Conservation (phyloP, 2,888 invertebrate species). For the Gryllus longicercus region DNA sequence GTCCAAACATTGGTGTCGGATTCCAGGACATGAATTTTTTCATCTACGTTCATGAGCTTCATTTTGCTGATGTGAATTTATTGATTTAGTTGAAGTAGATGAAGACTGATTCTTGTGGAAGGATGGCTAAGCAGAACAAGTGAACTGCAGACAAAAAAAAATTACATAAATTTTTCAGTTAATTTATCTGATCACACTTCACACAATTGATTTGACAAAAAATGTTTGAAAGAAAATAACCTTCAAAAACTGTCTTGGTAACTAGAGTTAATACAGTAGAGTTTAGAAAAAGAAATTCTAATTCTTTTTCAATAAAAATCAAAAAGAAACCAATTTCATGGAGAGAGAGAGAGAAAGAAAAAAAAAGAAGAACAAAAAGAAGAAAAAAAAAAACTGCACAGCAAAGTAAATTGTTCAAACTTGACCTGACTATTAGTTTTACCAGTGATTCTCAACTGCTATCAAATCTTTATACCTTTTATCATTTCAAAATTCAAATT, state of each 20-base stretch:
- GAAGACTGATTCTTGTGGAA: slow-evolving; percentile 40
- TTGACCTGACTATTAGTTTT: too few species aligned
- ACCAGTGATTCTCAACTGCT: too few species aligned
- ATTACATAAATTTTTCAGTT: not conserved
- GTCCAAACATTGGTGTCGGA: slow-evolving; percentile 57
- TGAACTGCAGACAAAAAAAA: slow-evolving; percentile 35
- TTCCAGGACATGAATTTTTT: slow-evolving; percentile 64
- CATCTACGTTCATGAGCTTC: slow-evolving; percentile 56
- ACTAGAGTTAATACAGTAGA: too few species aligned
- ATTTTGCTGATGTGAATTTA: slow-evolving; percentile 47
- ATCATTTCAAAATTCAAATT: too few species aligned
- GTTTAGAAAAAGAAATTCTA: slow-evolving; percentile 23
- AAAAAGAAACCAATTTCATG: not conserved
- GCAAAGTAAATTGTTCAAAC: not conserved
- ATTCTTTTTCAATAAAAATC: slow-evolving; percentile 22
- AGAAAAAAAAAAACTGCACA: not conserved
- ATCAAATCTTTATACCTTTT: too few species aligned
- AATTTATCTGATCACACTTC: not conserved
- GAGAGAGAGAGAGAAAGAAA: too few species aligned
- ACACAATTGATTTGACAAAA: slow-evolving; percentile 28
- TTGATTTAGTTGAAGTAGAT: slow-evolving; percentile 35
- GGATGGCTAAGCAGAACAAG: slow-evolving; percentile 42
- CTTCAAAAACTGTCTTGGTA: too few species aligned
- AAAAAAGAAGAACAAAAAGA: too few species aligned
- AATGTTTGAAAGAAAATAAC: slow-evolving; percentile 19